Evolutionary conservation across 2,888 invertebrate genomes (phyloP), one percentile per base, ranked within the genome.

Genomic region (Ormyrus labotus): DNA sequence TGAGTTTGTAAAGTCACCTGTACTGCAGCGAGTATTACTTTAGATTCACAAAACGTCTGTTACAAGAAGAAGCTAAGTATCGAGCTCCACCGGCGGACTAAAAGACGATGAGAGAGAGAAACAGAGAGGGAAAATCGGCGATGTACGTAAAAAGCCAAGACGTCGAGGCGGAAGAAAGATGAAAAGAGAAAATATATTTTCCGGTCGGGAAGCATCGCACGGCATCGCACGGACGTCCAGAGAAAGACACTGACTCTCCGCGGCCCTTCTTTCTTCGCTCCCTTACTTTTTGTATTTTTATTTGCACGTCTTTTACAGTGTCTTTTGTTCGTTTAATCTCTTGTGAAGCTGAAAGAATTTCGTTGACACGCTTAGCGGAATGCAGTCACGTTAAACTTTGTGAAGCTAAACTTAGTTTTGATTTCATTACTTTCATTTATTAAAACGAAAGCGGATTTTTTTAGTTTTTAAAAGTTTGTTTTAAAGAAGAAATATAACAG

Each of bases 111-210:
- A 50, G 13, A 51, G 11, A 5, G 65, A 61, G 34, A 7, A 47
- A 63, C 3, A 47, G 63, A 6, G 50, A 68, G 11, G 0, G 11
- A 34, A 19, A 45, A 10, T 45, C 48, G 34, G 45, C 47, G 34
- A 57, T n/a, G 55, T 45, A 47, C 55, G 11, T 47, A 68, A 68
- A 68, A 68, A 57, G 55, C 4, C 50, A n/a, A 63, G 45, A 65
- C 47, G 55, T 19, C 45, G 65, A 34, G 47, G 6, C 10, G 50
- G 60, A 51, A 60, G 67, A 58, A n/a, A 13, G 50, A 45, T 67
- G 65, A 67, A 68, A 58, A 51, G 34, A 57, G 75, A 68, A 60
- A 75, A 51, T 45, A 60, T 53, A 68, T 76, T 69, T 76, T 69
- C 61, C 63, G 69, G 47, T 69, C 19, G 68, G 19, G 13, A 53